Evolutionary conservation across 2,888 invertebrate genomes (phyloP).

Genomic region (Silvanus unidentatus): DNA sequence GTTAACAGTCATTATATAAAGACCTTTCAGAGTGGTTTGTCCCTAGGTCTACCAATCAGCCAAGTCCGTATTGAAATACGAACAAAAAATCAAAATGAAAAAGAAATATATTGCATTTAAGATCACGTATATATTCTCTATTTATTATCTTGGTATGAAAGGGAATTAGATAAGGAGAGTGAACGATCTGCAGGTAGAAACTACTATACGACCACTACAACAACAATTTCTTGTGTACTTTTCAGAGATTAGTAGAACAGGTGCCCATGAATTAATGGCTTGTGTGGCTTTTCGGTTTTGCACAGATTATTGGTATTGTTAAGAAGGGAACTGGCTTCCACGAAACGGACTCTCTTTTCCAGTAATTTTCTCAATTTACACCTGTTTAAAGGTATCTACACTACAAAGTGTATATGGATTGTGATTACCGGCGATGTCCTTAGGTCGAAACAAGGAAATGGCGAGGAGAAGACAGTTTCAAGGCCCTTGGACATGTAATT

Average conservation of each 20-base stretch:
- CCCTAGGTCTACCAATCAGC: conserved; percentile 33
- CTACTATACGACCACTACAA: neutral
- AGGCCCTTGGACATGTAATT: conserved; percentile 4
- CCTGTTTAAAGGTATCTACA: too few species aligned
- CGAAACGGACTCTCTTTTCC: too few species aligned
- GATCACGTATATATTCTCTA: conserved; percentile 10
- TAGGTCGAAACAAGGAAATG: too few species aligned
- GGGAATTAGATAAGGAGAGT: conserved; percentile 6
- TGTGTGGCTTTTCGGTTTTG: neutral
- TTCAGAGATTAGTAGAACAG: conserved; percentile 16
- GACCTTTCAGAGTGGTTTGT: conserved; percentile 38
- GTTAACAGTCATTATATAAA: conserved; percentile 44
- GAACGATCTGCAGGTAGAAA: neutral
- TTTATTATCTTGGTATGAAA: conserved; percentile 3
- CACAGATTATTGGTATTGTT: too few species aligned
- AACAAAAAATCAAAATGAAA: conserved; percentile 14
- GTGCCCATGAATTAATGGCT: conserved; percentile 2
- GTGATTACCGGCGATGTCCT: too few species aligned
- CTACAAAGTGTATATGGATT: too few species aligned
- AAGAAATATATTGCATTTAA: conserved; percentile 17
- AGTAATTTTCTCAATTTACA: too few species aligned
- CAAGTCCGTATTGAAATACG: conserved; percentile 29
- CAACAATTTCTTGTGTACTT: conserved; percentile 18
- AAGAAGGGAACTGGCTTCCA: too few species aligned
- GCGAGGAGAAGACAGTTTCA: too few species aligned